Evolutionary conservation across 2,888 invertebrate species (phyloP).

Genomic region (Monochamus alternatus): DNA sequence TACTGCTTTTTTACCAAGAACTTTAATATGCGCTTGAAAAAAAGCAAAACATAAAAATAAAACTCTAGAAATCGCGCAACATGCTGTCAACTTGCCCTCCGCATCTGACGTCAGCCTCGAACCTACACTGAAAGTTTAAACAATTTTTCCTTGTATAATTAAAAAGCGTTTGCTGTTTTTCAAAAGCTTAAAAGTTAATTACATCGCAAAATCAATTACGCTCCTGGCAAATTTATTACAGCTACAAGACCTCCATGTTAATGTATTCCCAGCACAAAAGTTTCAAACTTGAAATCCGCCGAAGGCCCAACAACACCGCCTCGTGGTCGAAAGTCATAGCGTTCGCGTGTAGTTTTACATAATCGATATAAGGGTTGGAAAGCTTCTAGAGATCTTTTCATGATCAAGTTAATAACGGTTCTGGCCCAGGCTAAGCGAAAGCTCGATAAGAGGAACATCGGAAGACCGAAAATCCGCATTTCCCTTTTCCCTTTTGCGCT

Average conservation of each 20-base stretch:
- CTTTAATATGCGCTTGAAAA: no score
- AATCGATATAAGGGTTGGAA: slow-evolving; percentile 50
- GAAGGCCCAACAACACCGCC: slow-evolving; percentile 39
- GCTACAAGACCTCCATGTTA: slow-evolving; percentile 63
- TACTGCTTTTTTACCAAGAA: no score
- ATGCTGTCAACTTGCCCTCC: no score
- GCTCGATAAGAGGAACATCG: slow-evolving; percentile 14
- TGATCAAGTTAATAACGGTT: slow-evolving; percentile 42
- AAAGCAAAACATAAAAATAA: no score
- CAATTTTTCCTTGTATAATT: slow-evolving; percentile 40
- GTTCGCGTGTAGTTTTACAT: slow-evolving; percentile 46
- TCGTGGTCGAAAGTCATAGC: slow-evolving; percentile 49
- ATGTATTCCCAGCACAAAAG: slow-evolving; percentile 50
- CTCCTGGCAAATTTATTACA: slow-evolving; percentile 62
- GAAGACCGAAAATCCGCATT: slow-evolving; percentile 10
- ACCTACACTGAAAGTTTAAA: slow-evolving; percentile 17
- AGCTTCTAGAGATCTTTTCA: slow-evolving; percentile 45
- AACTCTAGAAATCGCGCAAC: no score
- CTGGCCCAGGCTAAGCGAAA: slow-evolving; percentile 45
- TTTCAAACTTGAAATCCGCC: slow-evolving; percentile 23
- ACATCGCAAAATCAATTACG: slow-evolving; percentile 64
- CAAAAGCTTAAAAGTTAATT: slow-evolving; percentile 59
- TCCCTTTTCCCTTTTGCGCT: not conserved
- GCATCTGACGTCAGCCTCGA: not conserved
- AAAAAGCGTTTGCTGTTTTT: slow-evolving; percentile 54